Percentiles rank a stretch among this genome's conserved stretches.
Evolutionary conservation across 1,140 invertebrate genomes (phyloP).

Genomic region (Drepana arcuata): DNA sequence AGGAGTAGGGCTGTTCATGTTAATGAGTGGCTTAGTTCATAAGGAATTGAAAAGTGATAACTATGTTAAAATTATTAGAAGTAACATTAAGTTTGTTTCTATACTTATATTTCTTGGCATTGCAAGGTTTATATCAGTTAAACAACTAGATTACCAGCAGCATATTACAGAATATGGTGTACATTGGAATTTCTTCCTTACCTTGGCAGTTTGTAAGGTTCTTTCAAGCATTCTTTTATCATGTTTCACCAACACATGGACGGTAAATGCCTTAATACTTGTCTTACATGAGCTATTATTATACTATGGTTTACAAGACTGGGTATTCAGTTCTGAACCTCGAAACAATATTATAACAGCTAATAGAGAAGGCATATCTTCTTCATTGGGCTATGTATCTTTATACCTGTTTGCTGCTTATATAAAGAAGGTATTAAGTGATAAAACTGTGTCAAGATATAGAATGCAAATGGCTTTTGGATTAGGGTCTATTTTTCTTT

Average conservation of each 20-base stretch:
- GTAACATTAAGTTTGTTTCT: conserved; percentile 37
- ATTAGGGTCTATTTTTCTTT: conserved; percentile 60
- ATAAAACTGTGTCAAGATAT: conserved; percentile 37
- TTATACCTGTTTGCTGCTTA: conserved; percentile 85
- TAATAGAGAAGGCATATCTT: conserved; percentile 92
- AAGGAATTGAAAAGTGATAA: conserved; percentile 38
- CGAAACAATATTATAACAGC: conserved; percentile 79
- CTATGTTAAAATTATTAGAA: conserved; percentile 37
- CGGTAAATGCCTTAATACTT: too few relatives aligned
- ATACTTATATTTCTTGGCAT: conserved; percentile 82
- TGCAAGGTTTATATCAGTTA: conserved; percentile 76
- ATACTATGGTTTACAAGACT: conserved; percentile 76
- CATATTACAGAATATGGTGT: conserved; percentile 93
- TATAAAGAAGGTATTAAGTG: conserved; percentile 76
- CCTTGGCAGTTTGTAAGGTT: conserved; percentile 87
- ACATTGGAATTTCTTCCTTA: conserved; percentile 98
- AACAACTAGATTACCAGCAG: conserved; percentile 84
- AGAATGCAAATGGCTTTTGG: conserved; percentile 35
- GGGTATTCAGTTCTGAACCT: conserved; percentile 77
- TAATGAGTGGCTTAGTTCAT: conserved; percentile 88
- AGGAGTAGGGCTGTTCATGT: conserved; percentile 92
- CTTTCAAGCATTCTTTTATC: conserved; percentile 75
- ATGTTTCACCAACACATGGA: too few relatives aligned
- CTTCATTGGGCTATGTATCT: conserved; percentile 86
- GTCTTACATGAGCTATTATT: conserved; percentile 81